Evolutionary conservation across 2,888 invertebrate genomes (phyloP), one percentile per base, ranked within the genome.

Genomic region (Achlya flavicornis): DNA sequence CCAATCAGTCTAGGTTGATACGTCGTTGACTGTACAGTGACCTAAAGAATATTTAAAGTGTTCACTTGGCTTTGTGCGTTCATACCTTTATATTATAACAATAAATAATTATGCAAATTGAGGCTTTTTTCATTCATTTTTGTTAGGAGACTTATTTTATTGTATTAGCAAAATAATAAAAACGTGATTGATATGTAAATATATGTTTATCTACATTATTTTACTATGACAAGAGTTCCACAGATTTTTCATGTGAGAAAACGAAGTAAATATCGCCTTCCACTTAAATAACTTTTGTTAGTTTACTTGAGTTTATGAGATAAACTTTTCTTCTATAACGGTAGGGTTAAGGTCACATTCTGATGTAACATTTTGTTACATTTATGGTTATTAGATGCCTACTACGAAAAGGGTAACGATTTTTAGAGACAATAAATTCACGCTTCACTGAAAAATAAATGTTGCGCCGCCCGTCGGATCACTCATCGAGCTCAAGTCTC

Each of bases 341-440:
- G 2, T 14, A 53, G 19, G 53, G 53, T n/a, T 53, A 53, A 53
- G 53, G 19, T 53, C 53, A 53, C 16, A 8, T 58, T 8, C 14
- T n/a, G 58, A 33, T 46, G 6, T n/a, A 33, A 58, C 58, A 58
- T 32, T 58, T 33, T 58, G 32, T 58, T 58, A 58, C 58, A 11
- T 32, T 35, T 33, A 33, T 7, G 35, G n/a, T 33, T 58, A 58
- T 58, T 33, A 58, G 58, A 58, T 12, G 35, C 58, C n/a, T 41
- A 10, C 10, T 53, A n/a, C 11, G 26, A 43, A 43, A 41, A 16
- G n/a, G 60, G 19, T 43, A 41, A 41, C 41, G 59, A 60, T 60
- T 41, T 60, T 14, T 41, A 60, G 60, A 60, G 16, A 16, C 41
- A 60, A 60, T 60, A 60, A 19, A 60, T 41, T 41, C 26, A 60